Base-by-base conservation (phyloP, 2,797 vertebrate genomes). In the Ibycter americanus region DNA sequence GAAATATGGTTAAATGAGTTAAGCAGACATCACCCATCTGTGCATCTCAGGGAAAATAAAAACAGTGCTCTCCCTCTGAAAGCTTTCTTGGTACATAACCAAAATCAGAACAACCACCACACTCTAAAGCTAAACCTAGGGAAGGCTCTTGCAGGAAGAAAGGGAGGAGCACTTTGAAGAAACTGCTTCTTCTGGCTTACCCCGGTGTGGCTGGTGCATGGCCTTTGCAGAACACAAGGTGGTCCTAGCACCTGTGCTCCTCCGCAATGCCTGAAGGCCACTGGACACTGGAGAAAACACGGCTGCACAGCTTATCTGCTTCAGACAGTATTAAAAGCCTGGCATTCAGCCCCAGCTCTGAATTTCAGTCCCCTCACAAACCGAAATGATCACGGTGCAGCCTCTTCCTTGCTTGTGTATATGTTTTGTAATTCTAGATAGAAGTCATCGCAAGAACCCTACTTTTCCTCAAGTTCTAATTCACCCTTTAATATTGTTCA, bases 21-120 rank as follows among this genome's bases (percentile, higher is more conserved):
- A 96, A 95, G 96, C 96, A 97, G 97, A 97, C 94, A 97, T 95
- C 96, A 95, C 93, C 94, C 94, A 95, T 95, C 95, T 97, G 94
- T 97, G 96, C 94, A 90, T 97, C 96, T 96, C 52, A 15, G 89
- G 94, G 95, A 96, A 96, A 97, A 97, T 95, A 95, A 95, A 96
- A 97, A 96, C 90, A 96, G 90, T 94, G 88, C 90, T 96, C 79
- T 95, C 95, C 95, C 93, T 97, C 83, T 5, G 56, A 96, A 93
- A 91, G 90, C 87, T 96, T 94, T 95, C 95, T 97, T 96, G 94
- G 84, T 94, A 90, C 87, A 68, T 93, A 97, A 93, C 87, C 96
- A 96, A 97, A 96, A 90, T 95, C 66, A 6, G 85, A 96, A 47
- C 21, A 91, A 91, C 86, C 32, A 70, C 81, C 91, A 91, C 65